Evolutionary conservation across 2,797 vertebrate species (phyloP).

Genomic region (Paguma larvata): DNA sequence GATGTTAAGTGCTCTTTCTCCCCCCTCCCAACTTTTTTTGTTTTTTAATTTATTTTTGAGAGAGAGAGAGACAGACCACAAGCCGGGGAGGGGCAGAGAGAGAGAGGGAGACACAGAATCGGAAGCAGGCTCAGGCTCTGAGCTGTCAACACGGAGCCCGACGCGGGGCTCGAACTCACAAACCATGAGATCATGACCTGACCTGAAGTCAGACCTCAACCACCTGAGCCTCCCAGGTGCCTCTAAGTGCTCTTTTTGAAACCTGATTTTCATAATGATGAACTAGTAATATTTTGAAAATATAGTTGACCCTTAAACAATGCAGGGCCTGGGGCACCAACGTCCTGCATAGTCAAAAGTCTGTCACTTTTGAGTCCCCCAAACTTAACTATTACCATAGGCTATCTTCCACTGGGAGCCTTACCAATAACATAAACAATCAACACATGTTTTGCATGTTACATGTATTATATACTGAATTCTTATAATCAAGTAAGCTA

Average conservation of each 20-base stretch:
- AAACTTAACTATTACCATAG: neutral
- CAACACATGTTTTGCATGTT: neutral
- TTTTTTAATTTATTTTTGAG: no score
- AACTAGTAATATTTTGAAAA: slow-evolving; percentile 27
- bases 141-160: no score
- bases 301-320: neutral
- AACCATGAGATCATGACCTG: no score
- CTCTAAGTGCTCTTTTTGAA: neutral
- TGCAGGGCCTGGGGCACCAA: neutral
- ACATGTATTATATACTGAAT: neutral
- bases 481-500: neutral
- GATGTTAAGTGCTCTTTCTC: neutral
- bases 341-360: neutral
- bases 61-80: no score
- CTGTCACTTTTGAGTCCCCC: neutral
- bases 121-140: no score
- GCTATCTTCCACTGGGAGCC: neutral
- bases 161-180: no score
- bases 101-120: no score
- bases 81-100: no score
- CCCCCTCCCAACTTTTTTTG: no score
- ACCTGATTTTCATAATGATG: neutral
- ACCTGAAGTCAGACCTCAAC: no score
- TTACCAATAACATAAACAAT: neutral
- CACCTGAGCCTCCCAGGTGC: no score